These are phyloP conservation scores for Physella acuta DNA, from an alignment of 1,140 invertebrate genomes.

Conservation along the genomic window DNA sequence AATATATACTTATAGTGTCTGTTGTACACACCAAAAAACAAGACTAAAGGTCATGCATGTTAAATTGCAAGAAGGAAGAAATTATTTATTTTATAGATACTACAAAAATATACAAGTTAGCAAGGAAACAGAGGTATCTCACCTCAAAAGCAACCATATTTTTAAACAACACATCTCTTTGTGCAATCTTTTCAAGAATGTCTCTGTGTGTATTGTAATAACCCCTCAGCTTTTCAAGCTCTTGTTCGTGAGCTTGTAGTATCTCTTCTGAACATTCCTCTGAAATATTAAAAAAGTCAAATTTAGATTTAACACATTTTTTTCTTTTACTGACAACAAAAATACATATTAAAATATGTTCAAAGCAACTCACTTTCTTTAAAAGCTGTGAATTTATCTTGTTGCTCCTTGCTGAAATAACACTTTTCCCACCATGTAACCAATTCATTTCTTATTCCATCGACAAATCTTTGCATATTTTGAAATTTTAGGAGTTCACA, in stretches of 20 bases:
- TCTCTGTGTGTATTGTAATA: conserved; percentile 71
- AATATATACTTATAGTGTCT: no score
- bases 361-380: conserved; percentile 36
- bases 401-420: conserved; percentile 67
- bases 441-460: conserved; percentile 71
- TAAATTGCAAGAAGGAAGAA: no score
- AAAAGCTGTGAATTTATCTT: conserved; percentile 64
- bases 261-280: conserved; percentile 73
- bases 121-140: no score
- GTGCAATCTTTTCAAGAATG: conserved; percentile 61
- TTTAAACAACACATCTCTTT: conserved; percentile 39
- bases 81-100: no score
- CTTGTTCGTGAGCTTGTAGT: conserved; percentile 73
- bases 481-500: conserved; percentile 69
- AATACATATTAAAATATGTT: not conserved
- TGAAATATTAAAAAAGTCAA: conserved; percentile 25
- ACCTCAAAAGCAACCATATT: conserved; percentile 51
- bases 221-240: conserved; percentile 69
- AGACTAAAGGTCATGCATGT: no score
- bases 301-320: no score
- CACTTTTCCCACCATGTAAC: conserved; percentile 73
- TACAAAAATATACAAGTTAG: no score
- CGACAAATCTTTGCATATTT: conserved; percentile 73
- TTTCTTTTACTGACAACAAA: not conserved
- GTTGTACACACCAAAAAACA: no score